These are phyloP conservation scores for Melanotaenia duboulayi DNA, from an alignment of 2,113 vertebrate genomes.

Conservation along the genomic window DNA sequence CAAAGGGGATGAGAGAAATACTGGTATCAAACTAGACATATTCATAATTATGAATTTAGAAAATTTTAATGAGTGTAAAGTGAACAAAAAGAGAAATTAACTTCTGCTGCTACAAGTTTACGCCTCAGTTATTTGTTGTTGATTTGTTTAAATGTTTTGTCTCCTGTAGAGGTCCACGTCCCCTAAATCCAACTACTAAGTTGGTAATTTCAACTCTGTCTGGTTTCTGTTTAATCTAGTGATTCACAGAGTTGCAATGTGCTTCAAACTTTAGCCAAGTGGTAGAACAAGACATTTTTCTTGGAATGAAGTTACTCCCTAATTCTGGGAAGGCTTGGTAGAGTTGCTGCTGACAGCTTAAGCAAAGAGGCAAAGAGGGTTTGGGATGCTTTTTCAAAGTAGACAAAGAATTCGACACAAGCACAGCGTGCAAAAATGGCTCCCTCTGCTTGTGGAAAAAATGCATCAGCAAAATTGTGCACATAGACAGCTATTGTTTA, in stretches of 20 bases:
- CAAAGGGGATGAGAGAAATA: no score
- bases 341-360: not conserved
- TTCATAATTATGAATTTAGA: no score
- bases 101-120: no score
- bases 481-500: not conserved
- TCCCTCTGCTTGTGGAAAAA: constrained; percentile 45
- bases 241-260: not conserved
- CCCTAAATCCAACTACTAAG: no score
- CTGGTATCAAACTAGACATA: no score
- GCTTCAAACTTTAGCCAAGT: no score
- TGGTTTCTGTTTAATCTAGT: not conserved
- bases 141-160: no score
- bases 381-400: not conserved
- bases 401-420: not conserved
- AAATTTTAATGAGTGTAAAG: no score
- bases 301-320: not conserved
- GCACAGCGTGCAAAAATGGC: constrained; percentile 12
- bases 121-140: no score
- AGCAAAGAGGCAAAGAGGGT: not conserved
- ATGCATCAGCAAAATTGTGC: not conserved
- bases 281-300: not conserved
- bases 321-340: no score
- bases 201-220: not conserved
- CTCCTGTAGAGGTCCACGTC: no score
- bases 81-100: no score